A percentile compares a stretch with the other conserved stretches of the same genome.
phyloP scores from a whole-genome alignment of 2,888 invertebrate species.

The Nycteola revayana region DNA sequence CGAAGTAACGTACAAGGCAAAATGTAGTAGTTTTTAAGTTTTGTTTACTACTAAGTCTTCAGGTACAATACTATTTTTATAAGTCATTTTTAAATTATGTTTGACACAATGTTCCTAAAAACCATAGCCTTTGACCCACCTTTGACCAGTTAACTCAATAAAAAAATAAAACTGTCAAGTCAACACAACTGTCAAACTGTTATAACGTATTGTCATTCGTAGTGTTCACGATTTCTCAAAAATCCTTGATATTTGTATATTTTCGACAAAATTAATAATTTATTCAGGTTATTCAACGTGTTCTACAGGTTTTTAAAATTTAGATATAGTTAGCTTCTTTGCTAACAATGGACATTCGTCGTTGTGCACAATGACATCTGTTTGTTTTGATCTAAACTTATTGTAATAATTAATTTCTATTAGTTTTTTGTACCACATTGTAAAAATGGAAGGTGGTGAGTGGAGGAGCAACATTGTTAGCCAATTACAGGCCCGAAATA shows the following conservation, averaged over 20 bases:
- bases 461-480: slow-evolving; percentile 88
- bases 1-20: no score
- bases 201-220: slow-evolving; percentile 25
- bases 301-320: slow-evolving; percentile 3
- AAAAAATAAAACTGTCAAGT: slow-evolving; percentile 2
- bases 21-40: no score
- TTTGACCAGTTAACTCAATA: no score
- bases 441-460: slow-evolving; percentile 70
- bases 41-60: no score
- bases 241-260: slow-evolving; percentile 19
- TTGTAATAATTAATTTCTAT: slow-evolving; percentile 40
- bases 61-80: no score
- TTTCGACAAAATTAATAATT: slow-evolving; percentile 8
- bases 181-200: slow-evolving; percentile 20
- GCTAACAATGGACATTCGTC: no score
- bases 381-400: slow-evolving; percentile 65
- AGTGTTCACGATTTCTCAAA: slow-evolving; percentile 17
- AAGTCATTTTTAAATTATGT: no score
- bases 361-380: slow-evolving; percentile 53
- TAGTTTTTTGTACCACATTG: slow-evolving; percentile 29
- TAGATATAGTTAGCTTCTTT: no score
- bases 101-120: no score
- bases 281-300: slow-evolving; percentile 8
- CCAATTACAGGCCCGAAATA: slow-evolving; percentile 88
- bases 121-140: no score